A percentile compares a stretch with the other conserved stretches of the same genome.
phyloP scores from a whole-genome alignment of 1,140 invertebrate species.

The Aphelinus certus region DNA sequence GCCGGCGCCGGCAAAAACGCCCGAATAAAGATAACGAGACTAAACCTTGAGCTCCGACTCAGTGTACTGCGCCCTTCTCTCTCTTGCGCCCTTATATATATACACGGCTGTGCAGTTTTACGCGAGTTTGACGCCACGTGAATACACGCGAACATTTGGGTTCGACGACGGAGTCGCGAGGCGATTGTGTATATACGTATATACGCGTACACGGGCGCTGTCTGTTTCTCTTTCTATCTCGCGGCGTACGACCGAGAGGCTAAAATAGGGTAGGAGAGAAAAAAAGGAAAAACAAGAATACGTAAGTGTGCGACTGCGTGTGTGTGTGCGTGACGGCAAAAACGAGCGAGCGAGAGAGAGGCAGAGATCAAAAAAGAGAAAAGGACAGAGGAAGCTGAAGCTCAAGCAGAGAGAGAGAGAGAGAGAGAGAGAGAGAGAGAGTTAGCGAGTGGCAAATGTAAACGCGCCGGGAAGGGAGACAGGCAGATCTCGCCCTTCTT shows the following conservation, averaged over 20 bases:
- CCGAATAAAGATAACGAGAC: too few species aligned
- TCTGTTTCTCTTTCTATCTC: neutral
- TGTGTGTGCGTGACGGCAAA: neutral
- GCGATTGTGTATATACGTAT: too few species aligned
- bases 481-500: conserved; percentile 66
- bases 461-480: conserved; percentile 62
- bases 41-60: too few species aligned
- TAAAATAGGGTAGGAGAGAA: conserved; percentile 33
- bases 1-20: too few species aligned
- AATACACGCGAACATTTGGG: conserved; percentile 18
- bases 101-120: conserved; percentile 9
- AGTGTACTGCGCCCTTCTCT: too few species aligned
- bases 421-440: conserved; percentile 41
- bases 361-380: conserved; percentile 31
- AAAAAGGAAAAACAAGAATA: conserved; percentile 41
- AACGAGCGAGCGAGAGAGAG: neutral
- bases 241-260: neutral
- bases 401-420: conserved; percentile 38
- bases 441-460: conserved; percentile 63
- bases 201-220: neutral
- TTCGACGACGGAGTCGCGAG: neutral
- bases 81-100: neutral
- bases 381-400: conserved; percentile 41
- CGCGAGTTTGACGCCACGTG: conserved; percentile 35
- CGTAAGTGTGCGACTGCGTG: conserved; percentile 8